Percentiles rank a stretch among this genome's conserved stretches.
Evolutionary conservation across 2,888 invertebrate species (phyloP).

Genomic region (Dusona sp.): DNA sequence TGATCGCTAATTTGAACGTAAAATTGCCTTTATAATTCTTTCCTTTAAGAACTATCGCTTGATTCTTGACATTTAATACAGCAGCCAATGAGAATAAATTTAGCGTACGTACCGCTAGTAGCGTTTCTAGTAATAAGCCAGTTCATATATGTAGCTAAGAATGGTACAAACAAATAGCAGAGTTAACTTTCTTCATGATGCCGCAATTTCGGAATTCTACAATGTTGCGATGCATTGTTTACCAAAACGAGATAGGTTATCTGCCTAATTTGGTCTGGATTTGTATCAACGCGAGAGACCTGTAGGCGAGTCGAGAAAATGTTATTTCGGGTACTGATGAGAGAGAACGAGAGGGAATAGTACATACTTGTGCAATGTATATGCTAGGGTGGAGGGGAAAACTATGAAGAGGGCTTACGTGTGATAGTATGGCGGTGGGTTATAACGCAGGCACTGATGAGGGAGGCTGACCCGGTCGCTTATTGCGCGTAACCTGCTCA

Average conservation of each 20-base stretch:
- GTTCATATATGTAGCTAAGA: neutral
- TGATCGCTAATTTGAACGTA: too few species aligned
- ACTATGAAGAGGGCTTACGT: neutral
- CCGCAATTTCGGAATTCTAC: slow-evolving; percentile 13
- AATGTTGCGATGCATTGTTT: slow-evolving; percentile 56
- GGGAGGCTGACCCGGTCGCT: slow-evolving; percentile 57
- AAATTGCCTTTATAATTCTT: too few species aligned
- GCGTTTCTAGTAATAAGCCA: neutral
- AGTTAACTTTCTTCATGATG: slow-evolving; percentile 35
- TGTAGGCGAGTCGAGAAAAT: slow-evolving; percentile 48
- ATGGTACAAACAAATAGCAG: neutral
- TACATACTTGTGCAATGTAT: slow-evolving; percentile 10
- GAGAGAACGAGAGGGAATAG: neutral
- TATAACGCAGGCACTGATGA: slow-evolving; percentile 29
- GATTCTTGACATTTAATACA: neutral
- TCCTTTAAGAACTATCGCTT: too few species aligned
- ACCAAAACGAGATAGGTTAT: slow-evolving; percentile 60
- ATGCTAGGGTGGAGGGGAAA: slow-evolving; percentile 12
- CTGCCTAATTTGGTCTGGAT: slow-evolving; percentile 64
- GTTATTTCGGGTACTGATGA: slow-evolving; percentile 32
- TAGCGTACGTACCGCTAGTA: neutral
- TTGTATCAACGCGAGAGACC: slow-evolving; percentile 43
- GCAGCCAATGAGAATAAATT: neutral
- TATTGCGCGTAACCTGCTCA: slow-evolving; percentile 51
- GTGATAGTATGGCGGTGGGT: slow-evolving; percentile 9